Base-by-base conservation (phyloP, 2,888 invertebrate genomes). In the Lacanobia oleracea region DNA sequence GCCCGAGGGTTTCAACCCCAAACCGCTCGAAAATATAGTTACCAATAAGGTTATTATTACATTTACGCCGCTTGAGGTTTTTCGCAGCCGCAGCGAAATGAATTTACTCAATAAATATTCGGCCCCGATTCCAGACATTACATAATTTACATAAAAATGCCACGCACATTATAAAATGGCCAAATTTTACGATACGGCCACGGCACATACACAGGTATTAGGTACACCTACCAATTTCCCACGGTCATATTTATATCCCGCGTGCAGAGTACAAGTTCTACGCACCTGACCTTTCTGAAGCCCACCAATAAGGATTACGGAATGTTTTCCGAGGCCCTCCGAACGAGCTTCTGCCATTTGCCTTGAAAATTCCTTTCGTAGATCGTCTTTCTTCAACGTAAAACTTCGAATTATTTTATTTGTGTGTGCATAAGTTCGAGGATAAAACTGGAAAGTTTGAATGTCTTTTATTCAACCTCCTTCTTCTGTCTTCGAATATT, bases 221-320 rank as follows among this genome's bases (percentile, higher is more conserved):
- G 40, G 40, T 40, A 40, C 40, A 65, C 43, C 23, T 45, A 12
- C 21, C 6, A 14, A 9, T 50, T 33, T 50, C 14, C 12, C 12
- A 68, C 10, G 27, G 21, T 27, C 27, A 68, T 27, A 33, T 33
- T 33, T 33, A 33, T 12, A 37, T 6, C 21, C 16, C 40, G 18
- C n/a, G 37, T 12, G 9, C 10, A 18, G 18, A 45, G 4, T 7
- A 0, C 4, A 12, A 21, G 27, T 54, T 12, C 27, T 40, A 54
- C 53, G 12, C 5, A 48, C 53, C 53, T 48, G 48, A 60, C 70
- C 70, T 77, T 43, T 43, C 37, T 21, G 12, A 48, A 73, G 50
- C 56, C 23, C 51, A 51, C 51, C 69, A 59, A 45, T 68, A 68
- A 59, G 37, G n/a, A 50, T 75, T 57, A 37, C 9, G 21, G 69